Base-by-base conservation (phyloP, 2,797 vertebrate genomes). In the Pogoniulus pusillus region DNA sequence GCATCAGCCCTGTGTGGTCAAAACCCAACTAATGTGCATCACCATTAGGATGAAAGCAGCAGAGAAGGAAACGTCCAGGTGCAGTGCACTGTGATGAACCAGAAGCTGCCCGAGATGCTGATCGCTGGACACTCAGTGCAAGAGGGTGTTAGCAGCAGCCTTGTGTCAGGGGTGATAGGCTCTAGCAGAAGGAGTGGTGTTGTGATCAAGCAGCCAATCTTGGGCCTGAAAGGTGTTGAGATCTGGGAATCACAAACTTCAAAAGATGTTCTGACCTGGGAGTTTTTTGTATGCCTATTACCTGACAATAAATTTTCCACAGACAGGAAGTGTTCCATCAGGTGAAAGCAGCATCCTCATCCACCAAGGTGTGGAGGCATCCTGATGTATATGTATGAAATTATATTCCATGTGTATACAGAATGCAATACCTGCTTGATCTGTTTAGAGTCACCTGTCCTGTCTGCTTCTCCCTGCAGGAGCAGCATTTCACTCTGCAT, bases 71-170 rank as follows among this genome's bases (percentile, higher is more conserved):
- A 2, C 16, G 13, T 24, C 4, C 23, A 26, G 41, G 20, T 2
- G 0, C 45, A 9, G 4, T 39, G 23, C n/a, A 30, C 74, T 30
- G 16, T 17, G 8, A 32, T 37, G 53, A 54, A 62, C 17, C 6
- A 19, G 47, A 60, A 24, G 17, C 32, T 76, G 29, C 11, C 51
- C 1, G 3, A 32, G 35, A 30, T 81, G 22, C 63, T 0, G 0
- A 18, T 27, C 0, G 0, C 7, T 10, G 7, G 20, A 60, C n/a
- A n/a, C 20, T 43, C 1, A 3, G 4, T 47, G 45, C 32, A 41
- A 54, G 45, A 76, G 73, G 24, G 29, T 60, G 14, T 58, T 35
- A 27, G 15, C 47, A 74, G n/a, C 35, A 58, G 41, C 26, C 6
- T 62, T 2, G 0, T 65, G 16, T 3, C 24, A 54, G 19, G 2